A percentile compares a stretch with the other conserved stretches of the same genome.
Conservation (phyloP, 2,797 vertebrate species). For the Perodicticus potto region DNA sequence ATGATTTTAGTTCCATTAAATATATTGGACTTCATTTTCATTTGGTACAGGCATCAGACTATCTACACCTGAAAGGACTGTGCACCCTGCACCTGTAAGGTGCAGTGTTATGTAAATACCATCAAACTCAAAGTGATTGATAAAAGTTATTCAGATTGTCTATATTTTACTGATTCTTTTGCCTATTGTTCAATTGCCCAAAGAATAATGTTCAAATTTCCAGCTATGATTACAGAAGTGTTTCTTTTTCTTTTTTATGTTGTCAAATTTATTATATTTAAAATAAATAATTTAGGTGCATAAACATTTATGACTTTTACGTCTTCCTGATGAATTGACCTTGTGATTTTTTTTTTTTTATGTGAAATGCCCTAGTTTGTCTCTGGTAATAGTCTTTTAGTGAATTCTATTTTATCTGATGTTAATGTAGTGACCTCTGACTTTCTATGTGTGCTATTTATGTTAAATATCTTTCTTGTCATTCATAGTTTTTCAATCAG, state of each 20-base stretch:
- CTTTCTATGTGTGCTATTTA: neutral
- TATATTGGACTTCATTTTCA: neutral
- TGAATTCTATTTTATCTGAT: constrained; percentile 10
- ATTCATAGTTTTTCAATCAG: neutral
- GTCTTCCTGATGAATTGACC: neutral
- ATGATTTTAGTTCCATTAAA: neutral
- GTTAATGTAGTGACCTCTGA: neutral
- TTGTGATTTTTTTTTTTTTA: neutral
- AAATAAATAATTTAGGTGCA: neutral
- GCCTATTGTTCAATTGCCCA: neutral
- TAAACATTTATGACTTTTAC: neutral
- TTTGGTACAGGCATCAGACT: neutral
- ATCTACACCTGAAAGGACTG: neutral
- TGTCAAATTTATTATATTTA: neutral
- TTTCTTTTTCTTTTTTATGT: neutral
- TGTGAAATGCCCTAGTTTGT: neutral
- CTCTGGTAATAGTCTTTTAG: neutral
- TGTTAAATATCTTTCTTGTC: neutral
- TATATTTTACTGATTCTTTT: neutral
- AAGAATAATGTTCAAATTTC: neutral
- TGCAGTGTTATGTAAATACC: neutral
- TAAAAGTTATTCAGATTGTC: neutral
- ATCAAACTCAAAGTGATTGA: neutral
- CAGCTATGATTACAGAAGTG: neutral
- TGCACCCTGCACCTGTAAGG: neutral